Evolutionary conservation across 2,888 invertebrate species (phyloP).

Genomic region (Tridacna crocea): DNA sequence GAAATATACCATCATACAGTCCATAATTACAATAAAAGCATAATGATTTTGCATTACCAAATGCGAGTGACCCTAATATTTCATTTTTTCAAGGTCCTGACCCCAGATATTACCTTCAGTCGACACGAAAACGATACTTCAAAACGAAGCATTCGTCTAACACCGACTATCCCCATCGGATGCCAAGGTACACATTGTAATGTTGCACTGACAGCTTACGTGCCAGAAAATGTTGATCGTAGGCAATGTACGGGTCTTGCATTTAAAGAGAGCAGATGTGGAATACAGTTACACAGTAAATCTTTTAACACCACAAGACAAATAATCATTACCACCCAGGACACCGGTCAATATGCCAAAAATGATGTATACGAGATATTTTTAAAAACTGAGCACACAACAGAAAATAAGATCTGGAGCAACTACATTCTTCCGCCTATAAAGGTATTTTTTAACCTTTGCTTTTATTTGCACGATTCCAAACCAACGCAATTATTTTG

Average conservation of each 20-base stretch:
- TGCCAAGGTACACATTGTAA: not conserved
- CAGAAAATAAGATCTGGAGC: not conserved
- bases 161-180: constrained; percentile 4
- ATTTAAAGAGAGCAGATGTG: not conserved
- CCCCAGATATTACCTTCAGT: not conserved
- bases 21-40: no score
- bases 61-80: no score
- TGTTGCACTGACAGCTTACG: not conserved
- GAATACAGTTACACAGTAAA: not conserved
- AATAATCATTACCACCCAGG: not conserved
- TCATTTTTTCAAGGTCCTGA: not conserved
- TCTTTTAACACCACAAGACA: not conserved
- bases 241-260: constrained; percentile 1
- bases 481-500: no score
- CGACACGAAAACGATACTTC: not conserved
- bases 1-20: no score
- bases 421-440: not conserved
- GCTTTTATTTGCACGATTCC: no score
- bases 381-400: not conserved
- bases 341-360: not conserved
- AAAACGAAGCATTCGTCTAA: not conserved
- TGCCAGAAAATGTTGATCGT: not conserved
- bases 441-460: no score
- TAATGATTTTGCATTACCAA: no score
- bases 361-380: not conserved